A percentile compares a stretch with the other conserved stretches of the same genome.
These are phyloP conservation scores for Microctonus aethiopoides DNA, from an alignment of 2,888 invertebrate species.

Conservation along the genomic window DNA sequence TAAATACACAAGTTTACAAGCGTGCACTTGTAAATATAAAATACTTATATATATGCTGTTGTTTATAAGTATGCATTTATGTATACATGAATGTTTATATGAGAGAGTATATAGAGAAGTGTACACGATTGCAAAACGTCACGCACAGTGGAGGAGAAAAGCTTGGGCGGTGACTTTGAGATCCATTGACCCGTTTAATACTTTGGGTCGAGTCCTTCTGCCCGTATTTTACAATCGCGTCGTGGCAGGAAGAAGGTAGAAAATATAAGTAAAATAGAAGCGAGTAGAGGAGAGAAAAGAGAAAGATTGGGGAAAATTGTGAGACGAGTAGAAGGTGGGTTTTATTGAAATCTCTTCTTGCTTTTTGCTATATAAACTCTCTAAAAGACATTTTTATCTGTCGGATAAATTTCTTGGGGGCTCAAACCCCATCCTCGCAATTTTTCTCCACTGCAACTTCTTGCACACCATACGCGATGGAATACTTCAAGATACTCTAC, in stretches of 20 bases:
- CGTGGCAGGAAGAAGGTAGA: constrained; percentile 4
- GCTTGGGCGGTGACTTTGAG: constrained; percentile 49
- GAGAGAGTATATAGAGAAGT: not conserved
- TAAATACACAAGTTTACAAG: constrained; percentile 1
- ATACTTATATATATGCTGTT: not conserved
- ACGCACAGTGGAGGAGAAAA: constrained; percentile 14
- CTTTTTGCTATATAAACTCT: constrained; percentile 54
- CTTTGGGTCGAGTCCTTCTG: constrained; percentile 52
- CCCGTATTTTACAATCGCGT: constrained; percentile 58
- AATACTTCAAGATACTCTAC: constrained; percentile 32
- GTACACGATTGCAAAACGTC: not conserved
- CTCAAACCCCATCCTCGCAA: constrained; percentile 33
- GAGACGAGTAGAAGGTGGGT: constrained; percentile 33
- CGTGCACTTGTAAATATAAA: not conserved
- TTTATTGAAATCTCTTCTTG: constrained; percentile 61
- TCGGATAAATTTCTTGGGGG: constrained; percentile 59
- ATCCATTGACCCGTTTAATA: constrained; percentile 59
- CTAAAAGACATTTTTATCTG: constrained; percentile 62
- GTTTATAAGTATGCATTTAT: not conserved
- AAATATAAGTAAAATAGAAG: not conserved
- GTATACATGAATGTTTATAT: not conserved
- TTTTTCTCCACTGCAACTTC: constrained; percentile 20
- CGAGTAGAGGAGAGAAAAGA: not conserved
- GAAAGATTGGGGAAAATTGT: not conserved
- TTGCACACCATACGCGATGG: constrained; percentile 31